Evolutionary conservation across 2,113 vertebrate species (phyloP).

Genomic region (Indicator maculatus): DNA sequence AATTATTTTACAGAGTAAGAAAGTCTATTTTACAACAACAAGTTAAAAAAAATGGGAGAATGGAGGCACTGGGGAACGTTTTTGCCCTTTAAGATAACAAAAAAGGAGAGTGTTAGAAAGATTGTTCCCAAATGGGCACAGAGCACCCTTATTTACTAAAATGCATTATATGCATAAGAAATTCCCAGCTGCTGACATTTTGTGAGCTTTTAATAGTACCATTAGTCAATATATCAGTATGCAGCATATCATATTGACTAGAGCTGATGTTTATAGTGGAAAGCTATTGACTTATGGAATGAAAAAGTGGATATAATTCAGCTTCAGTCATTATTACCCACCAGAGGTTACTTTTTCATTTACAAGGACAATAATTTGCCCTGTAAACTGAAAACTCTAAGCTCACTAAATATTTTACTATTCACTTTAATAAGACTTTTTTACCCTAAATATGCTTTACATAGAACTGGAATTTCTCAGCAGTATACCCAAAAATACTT

Average conservation of each 20-base stretch:
- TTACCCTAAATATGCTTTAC: not conserved
- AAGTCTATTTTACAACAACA: not conserved
- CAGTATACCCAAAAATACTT: not conserved
- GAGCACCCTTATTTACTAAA: slow-evolving; percentile 55
- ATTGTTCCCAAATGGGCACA: not conserved
- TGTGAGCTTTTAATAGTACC: slow-evolving; percentile 67
- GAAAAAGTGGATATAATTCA: slow-evolving; percentile 70
- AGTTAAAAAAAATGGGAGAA: rapidly evolving
- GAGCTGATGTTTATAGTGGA: slow-evolving; percentile 70
- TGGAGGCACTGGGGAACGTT: not conserved
- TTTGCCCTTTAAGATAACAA: not conserved
- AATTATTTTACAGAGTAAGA: not conserved
- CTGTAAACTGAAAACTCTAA: slow-evolving; percentile 64
- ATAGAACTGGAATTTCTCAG: not conserved
- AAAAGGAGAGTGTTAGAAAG: slow-evolving; percentile 5
- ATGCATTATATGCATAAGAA: slow-evolving; percentile 55
- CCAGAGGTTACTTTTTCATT: slow-evolving; percentile 68
- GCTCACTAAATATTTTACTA: slow-evolving; percentile 52
- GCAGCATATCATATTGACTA: slow-evolving; percentile 71
- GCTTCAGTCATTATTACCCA: slow-evolving; percentile 63
- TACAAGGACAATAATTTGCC: slow-evolving; percentile 68
- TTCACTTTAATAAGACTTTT: slow-evolving; percentile 35
- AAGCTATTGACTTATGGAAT: slow-evolving; percentile 70
- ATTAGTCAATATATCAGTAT: slow-evolving; percentile 73
- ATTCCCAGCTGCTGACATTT: slow-evolving; percentile 61